These are phyloP conservation scores for Alosa alosa DNA, from an alignment of 2,113 vertebrate genomes.

Conservation along the genomic window DNA sequence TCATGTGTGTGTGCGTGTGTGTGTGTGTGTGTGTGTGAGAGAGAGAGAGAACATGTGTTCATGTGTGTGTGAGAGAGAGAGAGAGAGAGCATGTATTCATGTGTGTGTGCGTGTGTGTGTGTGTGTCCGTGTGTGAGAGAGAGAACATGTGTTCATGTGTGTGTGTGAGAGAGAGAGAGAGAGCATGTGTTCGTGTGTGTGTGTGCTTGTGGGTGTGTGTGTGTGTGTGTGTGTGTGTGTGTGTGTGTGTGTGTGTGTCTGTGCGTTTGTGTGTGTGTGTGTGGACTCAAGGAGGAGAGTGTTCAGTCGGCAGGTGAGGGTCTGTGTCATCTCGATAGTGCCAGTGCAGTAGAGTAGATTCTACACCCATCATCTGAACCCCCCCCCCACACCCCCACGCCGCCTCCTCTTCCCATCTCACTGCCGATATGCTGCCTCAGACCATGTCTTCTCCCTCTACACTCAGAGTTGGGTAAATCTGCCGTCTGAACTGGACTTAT, in stretches of 20 bases:
- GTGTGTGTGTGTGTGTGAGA: not conserved
- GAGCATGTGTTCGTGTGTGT: too few relatives aligned
- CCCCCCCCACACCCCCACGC: not conserved
- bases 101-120: not conserved
- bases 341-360: conserved; percentile 21
- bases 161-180: too few relatives aligned
- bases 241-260: not conserved
- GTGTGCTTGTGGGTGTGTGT: not conserved
- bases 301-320: not conserved
- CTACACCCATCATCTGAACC: conserved; percentile 37
- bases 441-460: not conserved
- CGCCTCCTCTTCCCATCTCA: not conserved
- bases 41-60: not conserved
- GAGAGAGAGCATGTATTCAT: too few relatives aligned
- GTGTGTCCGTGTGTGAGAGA: not conserved
- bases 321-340: conserved; percentile 28
- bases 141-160: too few relatives aligned
- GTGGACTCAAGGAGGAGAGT: conserved; percentile 7
- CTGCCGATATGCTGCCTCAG: not conserved
- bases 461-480: not conserved
- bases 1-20: not conserved
- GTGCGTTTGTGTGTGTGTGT: not conserved
- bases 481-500: not conserved
- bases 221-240: not conserved
- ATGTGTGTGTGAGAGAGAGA: not conserved